Percentiles rank a stretch among this genome's conserved stretches.
These are phyloP conservation scores for Propsilocerus akamusi DNA, from an alignment of 1,140 invertebrate species.

Conservation along the genomic window DNA sequence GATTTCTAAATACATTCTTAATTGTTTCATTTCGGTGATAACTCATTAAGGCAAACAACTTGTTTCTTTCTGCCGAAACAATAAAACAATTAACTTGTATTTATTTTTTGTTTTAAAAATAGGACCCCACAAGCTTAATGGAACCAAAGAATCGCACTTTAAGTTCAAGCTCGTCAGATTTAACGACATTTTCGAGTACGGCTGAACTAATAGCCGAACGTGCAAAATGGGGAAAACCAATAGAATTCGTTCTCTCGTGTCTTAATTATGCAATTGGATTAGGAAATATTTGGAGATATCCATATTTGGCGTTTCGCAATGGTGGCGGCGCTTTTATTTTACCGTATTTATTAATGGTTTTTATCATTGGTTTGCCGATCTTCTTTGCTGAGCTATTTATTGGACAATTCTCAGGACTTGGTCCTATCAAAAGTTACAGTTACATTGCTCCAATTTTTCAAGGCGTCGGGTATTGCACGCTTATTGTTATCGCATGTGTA, in stretches of 20 bases:
- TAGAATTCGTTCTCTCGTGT: constrained; percentile 61
- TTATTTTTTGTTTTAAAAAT: too few relatives aligned
- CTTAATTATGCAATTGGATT: constrained; percentile 65
- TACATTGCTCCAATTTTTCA: constrained; percentile 39
- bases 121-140: too few relatives aligned
- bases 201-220: too few relatives aligned
- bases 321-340: constrained; percentile 67
- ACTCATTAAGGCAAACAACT: too few relatives aligned
- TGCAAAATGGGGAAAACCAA: constrained; percentile 49
- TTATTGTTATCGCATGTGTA: constrained; percentile 57
- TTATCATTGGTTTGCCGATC: constrained; percentile 61
- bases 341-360: constrained; percentile 63
- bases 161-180: too few relatives aligned
- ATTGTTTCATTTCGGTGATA: too few relatives aligned
- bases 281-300: constrained; percentile 80
- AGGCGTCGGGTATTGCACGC: constrained; percentile 39
- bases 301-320: constrained; percentile 64
- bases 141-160: too few relatives aligned
- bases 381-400: constrained; percentile 71
- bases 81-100: too few relatives aligned
- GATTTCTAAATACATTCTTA: too few relatives aligned
- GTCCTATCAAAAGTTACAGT: constrained; percentile 52
- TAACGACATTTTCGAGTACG: too few relatives aligned
- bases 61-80: too few relatives aligned
- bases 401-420: constrained; percentile 62